A percentile compares a stretch with the other conserved stretches of the same genome.
Evolutionary conservation across 1,140 invertebrate genomes (phyloP).

Genomic region (Atta cephalotes): DNA sequence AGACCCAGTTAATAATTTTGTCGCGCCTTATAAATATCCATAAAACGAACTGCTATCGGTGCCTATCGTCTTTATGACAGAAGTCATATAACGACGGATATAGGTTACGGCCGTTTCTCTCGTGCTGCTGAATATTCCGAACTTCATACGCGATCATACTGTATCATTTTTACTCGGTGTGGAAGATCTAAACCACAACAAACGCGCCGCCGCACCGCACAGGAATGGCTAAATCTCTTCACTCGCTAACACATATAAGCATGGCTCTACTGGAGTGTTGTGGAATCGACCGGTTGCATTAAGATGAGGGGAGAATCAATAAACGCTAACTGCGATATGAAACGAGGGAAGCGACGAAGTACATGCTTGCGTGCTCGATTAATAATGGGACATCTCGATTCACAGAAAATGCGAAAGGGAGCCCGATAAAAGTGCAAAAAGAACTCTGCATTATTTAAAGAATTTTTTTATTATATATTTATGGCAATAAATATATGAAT

Average conservation of each 20-base stretch:
- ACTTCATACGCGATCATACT: conserved; percentile 22
- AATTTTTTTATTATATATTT: too few relatives aligned
- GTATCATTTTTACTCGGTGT: conserved; percentile 54
- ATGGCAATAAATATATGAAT: background rate
- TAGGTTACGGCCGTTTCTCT: conserved; percentile 34
- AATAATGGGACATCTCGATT: conserved; percentile 13
- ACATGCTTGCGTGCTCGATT: conserved; percentile 23
- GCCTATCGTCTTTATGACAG: conserved; percentile 50
- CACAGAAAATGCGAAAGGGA: background rate
- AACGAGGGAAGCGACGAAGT: conserved; percentile 2
- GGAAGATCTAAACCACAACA: conserved; percentile 47
- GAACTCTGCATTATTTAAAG: background rate
- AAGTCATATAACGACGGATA: conserved; percentile 22
- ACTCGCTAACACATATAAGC: background rate
- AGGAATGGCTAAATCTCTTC: conserved; percentile 51
- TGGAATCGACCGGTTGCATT: conserved; percentile 52
- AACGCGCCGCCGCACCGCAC: conserved; percentile 9
- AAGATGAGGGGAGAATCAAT: conserved; percentile 54
- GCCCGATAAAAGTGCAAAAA: background rate
- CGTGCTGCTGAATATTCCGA: conserved; percentile 29
- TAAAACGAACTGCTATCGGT: conserved; percentile 37
- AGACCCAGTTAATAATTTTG: conserved; percentile 34
- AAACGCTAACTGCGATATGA: conserved; percentile 53
- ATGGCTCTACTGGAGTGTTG: background rate
- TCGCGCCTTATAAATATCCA: conserved; percentile 54